Percentiles rank a stretch among this genome's conserved stretches.
Conservation (phyloP, 2,888 invertebrate species). For the Phorcus lineatus region DNA sequence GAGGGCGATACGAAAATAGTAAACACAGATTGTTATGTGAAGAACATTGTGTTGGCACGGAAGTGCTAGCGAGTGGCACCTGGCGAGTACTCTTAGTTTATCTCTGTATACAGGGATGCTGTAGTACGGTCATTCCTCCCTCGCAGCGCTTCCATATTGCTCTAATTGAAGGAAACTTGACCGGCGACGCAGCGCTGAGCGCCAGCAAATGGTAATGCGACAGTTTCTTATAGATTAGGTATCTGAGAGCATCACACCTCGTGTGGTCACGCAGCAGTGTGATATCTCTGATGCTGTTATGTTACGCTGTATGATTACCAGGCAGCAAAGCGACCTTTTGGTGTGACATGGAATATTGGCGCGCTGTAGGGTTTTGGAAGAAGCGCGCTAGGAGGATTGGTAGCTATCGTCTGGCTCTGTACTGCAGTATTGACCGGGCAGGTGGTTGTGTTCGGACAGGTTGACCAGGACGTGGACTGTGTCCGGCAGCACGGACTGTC, state of each 20-base stretch:
- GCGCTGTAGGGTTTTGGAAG: not conserved
- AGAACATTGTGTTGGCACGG: too few relatives aligned
- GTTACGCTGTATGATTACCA: not conserved
- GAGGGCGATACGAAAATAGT: conserved; percentile 7
- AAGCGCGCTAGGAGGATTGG: not conserved
- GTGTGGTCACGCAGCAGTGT: too few relatives aligned
- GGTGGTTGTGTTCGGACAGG: conserved; percentile 20
- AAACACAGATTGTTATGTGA: not conserved
- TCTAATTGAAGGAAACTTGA: not conserved
- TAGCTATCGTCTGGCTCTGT: not conserved
- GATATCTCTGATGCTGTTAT: too few relatives aligned
- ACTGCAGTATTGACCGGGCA: not conserved
- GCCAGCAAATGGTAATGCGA: not conserved
- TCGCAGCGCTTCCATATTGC: not conserved
- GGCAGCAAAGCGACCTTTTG: not conserved
- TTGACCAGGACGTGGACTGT: not conserved
- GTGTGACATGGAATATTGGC: not conserved
- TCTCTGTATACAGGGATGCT: too few relatives aligned
- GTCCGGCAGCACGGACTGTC: conserved; percentile 15
- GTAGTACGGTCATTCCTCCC: too few relatives aligned
- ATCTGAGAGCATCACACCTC: too few relatives aligned
- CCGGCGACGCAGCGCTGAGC: not conserved
- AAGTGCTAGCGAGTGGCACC: too few relatives aligned
- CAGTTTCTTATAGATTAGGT: not conserved
- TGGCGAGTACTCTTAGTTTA: too few relatives aligned